Evolutionary conservation across 2,113 vertebrate genomes (phyloP).

Genomic region (Coreoperca whiteheadi): DNA sequence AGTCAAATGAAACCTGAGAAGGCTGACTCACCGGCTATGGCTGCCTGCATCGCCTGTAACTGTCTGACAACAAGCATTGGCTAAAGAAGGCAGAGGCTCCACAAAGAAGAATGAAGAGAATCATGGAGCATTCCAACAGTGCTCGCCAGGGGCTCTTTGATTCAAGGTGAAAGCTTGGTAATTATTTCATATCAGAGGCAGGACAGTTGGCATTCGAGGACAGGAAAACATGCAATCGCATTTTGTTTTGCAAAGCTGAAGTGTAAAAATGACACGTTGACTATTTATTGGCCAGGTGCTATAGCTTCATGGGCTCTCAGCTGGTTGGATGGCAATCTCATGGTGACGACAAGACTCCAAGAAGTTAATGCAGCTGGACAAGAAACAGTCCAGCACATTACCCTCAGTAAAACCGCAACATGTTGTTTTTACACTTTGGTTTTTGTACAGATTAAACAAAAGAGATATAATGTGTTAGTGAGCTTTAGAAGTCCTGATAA

Average conservation of each 20-base stretch:
- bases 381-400: no score
- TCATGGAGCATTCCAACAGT: not conserved
- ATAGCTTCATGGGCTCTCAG: no score
- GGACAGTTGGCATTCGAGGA: not conserved
- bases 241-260: not conserved
- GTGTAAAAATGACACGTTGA: no score
- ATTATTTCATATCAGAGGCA: not conserved
- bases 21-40: conserved; percentile 18
- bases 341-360: not conserved
- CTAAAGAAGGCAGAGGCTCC: not conserved
- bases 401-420: not conserved
- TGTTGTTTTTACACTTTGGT: not conserved
- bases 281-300: no score
- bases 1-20: conserved; percentile 46
- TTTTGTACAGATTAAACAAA: not conserved
- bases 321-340: no score
- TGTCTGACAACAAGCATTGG: conserved; percentile 26
- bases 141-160: not conserved
- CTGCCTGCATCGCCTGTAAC: conserved; percentile 29
- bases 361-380: no score
- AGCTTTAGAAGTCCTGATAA: not conserved
- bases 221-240: not conserved
- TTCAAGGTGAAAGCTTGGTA: conserved; percentile 1
- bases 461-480: not conserved
- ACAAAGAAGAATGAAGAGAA: not conserved